Conservation (phyloP, 2,113 vertebrate genomes). For the Oceanodroma tethys region DNA sequence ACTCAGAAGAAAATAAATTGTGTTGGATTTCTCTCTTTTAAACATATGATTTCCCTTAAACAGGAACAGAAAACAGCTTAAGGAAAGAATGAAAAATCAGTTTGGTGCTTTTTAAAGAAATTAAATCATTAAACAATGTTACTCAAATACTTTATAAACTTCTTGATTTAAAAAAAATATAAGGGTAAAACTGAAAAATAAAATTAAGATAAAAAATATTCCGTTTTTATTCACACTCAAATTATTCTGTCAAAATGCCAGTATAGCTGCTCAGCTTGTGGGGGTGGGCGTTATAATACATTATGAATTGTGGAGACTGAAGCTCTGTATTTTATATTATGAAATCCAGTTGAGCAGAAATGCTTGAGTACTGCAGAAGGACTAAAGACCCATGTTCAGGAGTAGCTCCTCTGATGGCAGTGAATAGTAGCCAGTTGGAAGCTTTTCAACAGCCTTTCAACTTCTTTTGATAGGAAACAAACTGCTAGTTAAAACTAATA, state of each 20-base stretch:
- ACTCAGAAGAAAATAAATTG: not conserved
- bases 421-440: not conserved
- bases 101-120: not conserved
- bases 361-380: not conserved
- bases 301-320: not conserved
- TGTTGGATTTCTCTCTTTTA: not conserved
- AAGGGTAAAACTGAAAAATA: not conserved
- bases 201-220: not conserved
- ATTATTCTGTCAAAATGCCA: not conserved
- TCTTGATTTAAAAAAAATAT: not conserved
- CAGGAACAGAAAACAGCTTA: not conserved
- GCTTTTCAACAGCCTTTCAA: not conserved
- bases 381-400: not conserved
- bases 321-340: not conserved
- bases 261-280: not conserved
- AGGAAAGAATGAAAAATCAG: not conserved
- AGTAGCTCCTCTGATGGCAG: not conserved
- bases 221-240: not conserved
- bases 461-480: not conserved
- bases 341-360: not conserved
- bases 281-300: not conserved
- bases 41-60: not conserved
- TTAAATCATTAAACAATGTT: not conserved
- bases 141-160: not conserved
- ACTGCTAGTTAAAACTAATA: not conserved